phyloP scores from a whole-genome alignment of 2,888 invertebrate species.

The Keiferia lycopersicella region DNA sequence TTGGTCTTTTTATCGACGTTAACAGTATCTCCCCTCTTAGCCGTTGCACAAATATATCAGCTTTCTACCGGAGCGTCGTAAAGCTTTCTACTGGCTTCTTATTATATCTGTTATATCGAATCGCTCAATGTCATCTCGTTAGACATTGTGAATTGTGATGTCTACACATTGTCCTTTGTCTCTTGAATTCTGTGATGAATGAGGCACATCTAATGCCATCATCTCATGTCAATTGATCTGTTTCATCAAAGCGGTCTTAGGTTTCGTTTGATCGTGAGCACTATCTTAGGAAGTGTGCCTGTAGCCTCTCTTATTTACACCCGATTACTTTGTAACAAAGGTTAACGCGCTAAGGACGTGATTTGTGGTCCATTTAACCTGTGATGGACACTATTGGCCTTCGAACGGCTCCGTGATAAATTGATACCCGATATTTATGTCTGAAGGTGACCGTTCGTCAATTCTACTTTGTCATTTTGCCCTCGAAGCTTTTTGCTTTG shows the following conservation, averaged over 20 bases:
- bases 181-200: conserved; percentile 67
- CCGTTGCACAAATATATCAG: conserved; percentile 33
- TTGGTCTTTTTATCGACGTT: conserved; percentile 32
- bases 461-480: conserved; percentile 26
- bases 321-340: conserved; percentile 41
- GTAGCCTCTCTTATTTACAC: conserved; percentile 36
- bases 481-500: conserved; percentile 19
- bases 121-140: conserved; percentile 62
- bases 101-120: conserved; percentile 44
- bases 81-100: conserved; percentile 37
- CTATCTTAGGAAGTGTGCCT: conserved; percentile 4
- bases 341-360: conserved; percentile 48
- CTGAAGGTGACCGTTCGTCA: conserved; percentile 30
- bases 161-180: conserved; percentile 61
- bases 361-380: conserved; percentile 56
- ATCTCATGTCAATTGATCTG: conserved; percentile 55
- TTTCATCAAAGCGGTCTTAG: conserved; percentile 49
- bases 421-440: conserved; percentile 31
- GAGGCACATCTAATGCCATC: conserved; percentile 59
- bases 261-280: conserved; percentile 36
- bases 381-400: conserved; percentile 46
- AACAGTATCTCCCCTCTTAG: conserved; percentile 27
- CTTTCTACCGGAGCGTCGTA: conserved; percentile 14
- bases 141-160: conserved; percentile 57
- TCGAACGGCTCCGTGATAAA: conserved; percentile 43